These are phyloP conservation scores for Xerus rutilus DNA, from an alignment of 2,797 vertebrate species.

Conservation along the genomic window DNA sequence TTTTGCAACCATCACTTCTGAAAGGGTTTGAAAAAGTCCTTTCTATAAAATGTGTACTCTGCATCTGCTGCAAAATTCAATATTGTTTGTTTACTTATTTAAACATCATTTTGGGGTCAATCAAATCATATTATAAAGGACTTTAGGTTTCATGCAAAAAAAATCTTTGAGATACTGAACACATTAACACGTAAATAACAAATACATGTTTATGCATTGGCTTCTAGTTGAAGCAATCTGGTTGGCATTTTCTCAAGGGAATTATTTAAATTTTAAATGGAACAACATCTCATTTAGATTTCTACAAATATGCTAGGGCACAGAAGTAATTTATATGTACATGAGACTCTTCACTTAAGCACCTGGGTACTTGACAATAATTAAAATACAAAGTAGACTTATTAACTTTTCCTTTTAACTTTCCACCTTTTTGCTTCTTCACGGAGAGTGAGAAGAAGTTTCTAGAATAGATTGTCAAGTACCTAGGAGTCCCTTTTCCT, in stretches of 20 bases:
- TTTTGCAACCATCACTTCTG: background rate
- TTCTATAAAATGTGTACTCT: background rate
- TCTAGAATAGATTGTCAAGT: slow-evolving; percentile 31
- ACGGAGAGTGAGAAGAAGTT: slow-evolving; percentile 1
- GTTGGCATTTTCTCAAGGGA: slow-evolving; percentile 83
- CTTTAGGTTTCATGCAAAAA: slow-evolving; percentile 53
- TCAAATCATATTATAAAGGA: slow-evolving; percentile 55
- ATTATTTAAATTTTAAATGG: slow-evolving; percentile 86
- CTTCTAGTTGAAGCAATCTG: slow-evolving; percentile 81
- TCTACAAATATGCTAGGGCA: slow-evolving; percentile 80
- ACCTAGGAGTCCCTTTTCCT: background rate
- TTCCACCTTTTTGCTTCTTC: slow-evolving; percentile 62
- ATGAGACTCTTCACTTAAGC: slow-evolving; percentile 79
- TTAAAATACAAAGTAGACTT: slow-evolving; percentile 83
- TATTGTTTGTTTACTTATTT: slow-evolving; percentile 23
- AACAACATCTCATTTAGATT: slow-evolving; percentile 84
- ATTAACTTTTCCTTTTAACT: slow-evolving; percentile 77
- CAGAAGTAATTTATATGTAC: slow-evolving; percentile 83
- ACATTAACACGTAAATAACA: slow-evolving; percentile 80
- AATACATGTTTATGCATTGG: slow-evolving; percentile 80
- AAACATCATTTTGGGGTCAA: slow-evolving; percentile 35
- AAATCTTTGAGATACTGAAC: slow-evolving; percentile 44
- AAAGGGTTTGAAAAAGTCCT: background rate
- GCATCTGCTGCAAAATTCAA: background rate
- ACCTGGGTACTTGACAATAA: slow-evolving; percentile 84